Conservation (phyloP, 2,888 invertebrate species). For the Xylota segnis region DNA sequence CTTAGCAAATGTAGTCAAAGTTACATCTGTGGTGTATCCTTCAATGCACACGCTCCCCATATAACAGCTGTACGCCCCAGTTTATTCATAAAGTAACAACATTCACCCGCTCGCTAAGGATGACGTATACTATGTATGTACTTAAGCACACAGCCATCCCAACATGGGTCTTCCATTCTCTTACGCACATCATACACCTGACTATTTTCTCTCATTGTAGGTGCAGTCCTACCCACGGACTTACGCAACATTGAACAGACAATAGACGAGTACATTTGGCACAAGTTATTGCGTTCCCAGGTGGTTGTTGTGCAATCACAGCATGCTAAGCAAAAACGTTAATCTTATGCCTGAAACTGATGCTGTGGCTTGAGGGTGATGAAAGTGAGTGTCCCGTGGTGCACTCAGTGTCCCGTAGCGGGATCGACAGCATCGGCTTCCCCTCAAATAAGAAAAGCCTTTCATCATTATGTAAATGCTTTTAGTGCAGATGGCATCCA, state of each 20-base stretch:
- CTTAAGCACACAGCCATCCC: background rate
- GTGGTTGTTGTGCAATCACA: conserved; percentile 9
- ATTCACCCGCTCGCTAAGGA: background rate
- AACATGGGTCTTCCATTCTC: background rate
- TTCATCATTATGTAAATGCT: background rate
- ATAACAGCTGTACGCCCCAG: background rate
- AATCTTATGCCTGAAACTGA: background rate
- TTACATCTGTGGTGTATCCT: too few species aligned
- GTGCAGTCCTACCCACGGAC: background rate
- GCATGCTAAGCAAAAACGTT: conserved; percentile 1
- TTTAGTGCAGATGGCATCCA: background rate
- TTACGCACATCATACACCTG: conserved; percentile 3
- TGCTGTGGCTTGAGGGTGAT: background rate
- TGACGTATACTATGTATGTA: background rate
- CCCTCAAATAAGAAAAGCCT: background rate
- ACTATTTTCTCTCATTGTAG: background rate
- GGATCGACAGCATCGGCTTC: background rate
- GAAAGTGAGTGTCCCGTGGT: background rate
- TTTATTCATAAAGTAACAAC: background rate
- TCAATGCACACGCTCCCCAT: background rate
- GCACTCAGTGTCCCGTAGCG: background rate
- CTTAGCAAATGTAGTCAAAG: background rate
- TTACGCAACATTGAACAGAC: conserved; percentile 11
- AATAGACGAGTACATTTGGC: background rate
- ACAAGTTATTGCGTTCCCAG: conserved; percentile 18